Percentiles rank a stretch among this genome's conserved stretches.
Conservation (phyloP, 92 coral and sea anemone genomes). For the Nematostella vectensis region DNA sequence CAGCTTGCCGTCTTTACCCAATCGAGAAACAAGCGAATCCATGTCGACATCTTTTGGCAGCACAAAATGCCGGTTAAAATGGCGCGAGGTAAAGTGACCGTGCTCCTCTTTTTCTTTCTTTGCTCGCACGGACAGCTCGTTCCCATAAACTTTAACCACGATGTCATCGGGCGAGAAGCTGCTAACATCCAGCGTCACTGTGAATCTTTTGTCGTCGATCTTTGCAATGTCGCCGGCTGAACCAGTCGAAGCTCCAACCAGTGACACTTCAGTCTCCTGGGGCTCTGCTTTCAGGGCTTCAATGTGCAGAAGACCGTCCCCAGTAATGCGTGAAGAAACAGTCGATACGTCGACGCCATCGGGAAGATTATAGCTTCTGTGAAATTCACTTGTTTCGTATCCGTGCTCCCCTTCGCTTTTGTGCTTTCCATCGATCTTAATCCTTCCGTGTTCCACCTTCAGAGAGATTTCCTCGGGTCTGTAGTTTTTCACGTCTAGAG, state of each 20-base stretch:
- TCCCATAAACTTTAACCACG: constrained; percentile 70
- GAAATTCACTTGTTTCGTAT: constrained; percentile 78
- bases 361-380: constrained; percentile 77
- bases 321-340: constrained; percentile 68
- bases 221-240: constrained; percentile 70
- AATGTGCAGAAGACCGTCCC: constrained; percentile 78
- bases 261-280: constrained; percentile 30
- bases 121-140: constrained; percentile 78
- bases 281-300: constrained; percentile 55
- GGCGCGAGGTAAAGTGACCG: constrained; percentile 67
- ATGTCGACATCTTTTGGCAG: constrained; percentile 87
- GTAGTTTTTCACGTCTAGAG: constrained; percentile 78
- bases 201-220: constrained; percentile 77
- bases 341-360: constrained; percentile 72
- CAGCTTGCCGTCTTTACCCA: constrained; percentile 73
- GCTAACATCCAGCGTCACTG: constrained; percentile 71
- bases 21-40: constrained; percentile 57
- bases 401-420: constrained; percentile 84
- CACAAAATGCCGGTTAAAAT: constrained; percentile 78
- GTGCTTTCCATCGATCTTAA: constrained; percentile 77
- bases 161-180: constrained; percentile 76
- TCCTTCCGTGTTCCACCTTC: constrained; percentile 74
- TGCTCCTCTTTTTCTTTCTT: constrained; percentile 65
- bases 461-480: constrained; percentile 88
- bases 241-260: constrained; percentile 47